Percentiles rank a stretch among this genome's conserved stretches.
Evolutionary conservation across 2,888 invertebrate species (phyloP).

Genomic region (Sphinx pinastri): DNA sequence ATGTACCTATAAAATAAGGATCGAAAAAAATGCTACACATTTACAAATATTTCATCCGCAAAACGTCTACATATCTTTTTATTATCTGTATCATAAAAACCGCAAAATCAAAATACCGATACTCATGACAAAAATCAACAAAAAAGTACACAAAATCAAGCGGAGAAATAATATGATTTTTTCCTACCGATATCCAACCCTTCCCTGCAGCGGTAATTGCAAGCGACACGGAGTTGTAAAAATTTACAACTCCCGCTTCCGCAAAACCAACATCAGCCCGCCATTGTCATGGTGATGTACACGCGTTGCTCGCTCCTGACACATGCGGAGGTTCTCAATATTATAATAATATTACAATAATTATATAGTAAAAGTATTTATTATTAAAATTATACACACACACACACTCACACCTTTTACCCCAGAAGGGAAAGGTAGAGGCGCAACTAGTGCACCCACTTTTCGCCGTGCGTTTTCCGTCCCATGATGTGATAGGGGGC

Average conservation of each 20-base stretch:
- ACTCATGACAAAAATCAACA: neutral
- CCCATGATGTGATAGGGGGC: no score
- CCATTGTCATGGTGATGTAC: conserved; percentile 76
- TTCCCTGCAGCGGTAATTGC: conserved; percentile 59
- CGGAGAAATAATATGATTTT: conserved; percentile 18
- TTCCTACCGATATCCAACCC: conserved; percentile 50
- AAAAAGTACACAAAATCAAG: neutral
- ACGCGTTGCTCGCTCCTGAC: conserved; percentile 59
- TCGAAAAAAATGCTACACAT: no score
- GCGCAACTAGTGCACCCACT: no score
- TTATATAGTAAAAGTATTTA: no score
- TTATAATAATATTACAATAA: conserved; percentile 30
- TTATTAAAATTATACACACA: no score
- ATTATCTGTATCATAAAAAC: neutral
- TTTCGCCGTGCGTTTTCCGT: no score
- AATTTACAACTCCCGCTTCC: conserved; percentile 78
- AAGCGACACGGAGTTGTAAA: conserved; percentile 71
- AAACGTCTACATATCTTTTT: no score
- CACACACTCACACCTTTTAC: no score
- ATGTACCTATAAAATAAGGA: no score
- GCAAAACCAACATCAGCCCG: conserved; percentile 58
- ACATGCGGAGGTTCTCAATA: conserved; percentile 60
- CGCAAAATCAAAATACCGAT: neutral
- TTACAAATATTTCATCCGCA: neutral
- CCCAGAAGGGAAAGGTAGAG: no score